Evolutionary conservation across 1,140 invertebrate genomes (phyloP).

Genomic region (Brachionus manjavacas): DNA sequence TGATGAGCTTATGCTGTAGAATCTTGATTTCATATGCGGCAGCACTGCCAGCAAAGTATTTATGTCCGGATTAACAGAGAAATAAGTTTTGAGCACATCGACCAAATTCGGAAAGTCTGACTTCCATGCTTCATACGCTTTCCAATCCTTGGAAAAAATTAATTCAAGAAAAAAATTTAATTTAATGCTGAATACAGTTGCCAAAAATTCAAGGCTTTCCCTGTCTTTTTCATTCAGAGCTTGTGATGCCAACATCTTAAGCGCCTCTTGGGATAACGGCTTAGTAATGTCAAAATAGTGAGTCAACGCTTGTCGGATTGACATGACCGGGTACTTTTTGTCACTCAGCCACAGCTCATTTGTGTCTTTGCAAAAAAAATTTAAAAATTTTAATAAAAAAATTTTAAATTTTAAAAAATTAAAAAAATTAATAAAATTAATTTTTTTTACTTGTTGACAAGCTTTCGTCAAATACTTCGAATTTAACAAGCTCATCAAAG

Average conservation of each 20-base stretch:
- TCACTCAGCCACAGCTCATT: constrained; percentile 78
- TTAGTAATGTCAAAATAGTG: constrained; percentile 86
- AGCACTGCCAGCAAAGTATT: constrained; percentile 76
- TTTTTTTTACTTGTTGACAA: constrained; percentile 59
- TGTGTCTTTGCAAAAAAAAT: constrained; percentile 53
- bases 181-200: background rate
- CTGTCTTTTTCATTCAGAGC: constrained; percentile 71
- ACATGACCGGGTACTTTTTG: constrained; percentile 73
- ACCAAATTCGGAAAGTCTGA: constrained; percentile 85
- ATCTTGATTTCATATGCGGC: constrained; percentile 78
- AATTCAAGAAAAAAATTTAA: background rate
- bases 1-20: constrained; percentile 89
- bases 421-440: too few species aligned
- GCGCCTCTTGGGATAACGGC: constrained; percentile 77
- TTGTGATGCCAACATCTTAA: constrained; percentile 74
- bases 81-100: constrained; percentile 87
- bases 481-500: constrained; percentile 69
- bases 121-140: constrained; percentile 78
- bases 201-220: constrained; percentile 67
- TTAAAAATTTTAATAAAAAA: background rate
- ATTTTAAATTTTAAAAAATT: background rate
- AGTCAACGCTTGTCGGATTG: constrained; percentile 71
- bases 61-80: constrained; percentile 77
- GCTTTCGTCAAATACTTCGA: constrained; percentile 79
- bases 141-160: background rate